phyloP scores from a whole-genome alignment of 2,888 invertebrate genomes.

The Kuschelorhynchus macadamiae region DNA sequence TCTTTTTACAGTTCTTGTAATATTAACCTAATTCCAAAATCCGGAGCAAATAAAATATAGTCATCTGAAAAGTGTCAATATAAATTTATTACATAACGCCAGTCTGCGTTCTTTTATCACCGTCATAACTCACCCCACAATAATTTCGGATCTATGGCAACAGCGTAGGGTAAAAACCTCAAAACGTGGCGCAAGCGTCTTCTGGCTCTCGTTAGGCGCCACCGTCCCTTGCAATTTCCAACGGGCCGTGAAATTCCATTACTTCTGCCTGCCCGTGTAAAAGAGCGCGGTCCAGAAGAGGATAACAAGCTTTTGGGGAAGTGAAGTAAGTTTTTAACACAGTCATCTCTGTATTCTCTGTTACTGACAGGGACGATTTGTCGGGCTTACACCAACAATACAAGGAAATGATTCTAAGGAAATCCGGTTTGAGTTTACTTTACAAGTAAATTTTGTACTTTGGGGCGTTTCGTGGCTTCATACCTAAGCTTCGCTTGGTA shows the following conservation, averaged over 20 bases:
- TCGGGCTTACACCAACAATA: slow-evolving; percentile 1
- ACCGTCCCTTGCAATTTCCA: slow-evolving; percentile 39
- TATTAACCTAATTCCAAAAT: too few relatives aligned
- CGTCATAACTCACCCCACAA: slow-evolving; percentile 19
- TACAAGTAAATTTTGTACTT: too few relatives aligned
- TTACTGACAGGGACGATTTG: slow-evolving; percentile 7
- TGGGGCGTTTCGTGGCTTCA: too few relatives aligned
- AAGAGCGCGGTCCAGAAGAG: slow-evolving; percentile 11
- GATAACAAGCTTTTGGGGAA: slow-evolving; percentile 35
- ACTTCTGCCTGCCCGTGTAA: slow-evolving; percentile 24
- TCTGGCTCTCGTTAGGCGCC: slow-evolving; percentile 27
- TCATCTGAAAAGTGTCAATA: too few relatives aligned
- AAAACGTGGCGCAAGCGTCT: slow-evolving; percentile 39
- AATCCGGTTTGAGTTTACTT: too few relatives aligned
- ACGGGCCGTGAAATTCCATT: slow-evolving; percentile 37
- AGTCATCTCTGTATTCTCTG: slow-evolving; percentile 27
- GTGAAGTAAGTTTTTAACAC: slow-evolving; percentile 21
- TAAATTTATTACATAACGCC: too few relatives aligned
- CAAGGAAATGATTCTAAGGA: too few relatives aligned
- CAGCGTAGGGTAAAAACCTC: slow-evolving; percentile 39
- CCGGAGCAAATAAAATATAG: too few relatives aligned
- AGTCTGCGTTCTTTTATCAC: not conserved
- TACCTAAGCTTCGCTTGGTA: too few relatives aligned
- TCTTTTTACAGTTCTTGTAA: too few relatives aligned
- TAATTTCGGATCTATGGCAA: slow-evolving; percentile 28